Percentiles rank a stretch among this genome's conserved stretches.
Evolutionary conservation across 2,113 vertebrate genomes (phyloP).

Genomic region (Poeciliopsis prolifica): DNA sequence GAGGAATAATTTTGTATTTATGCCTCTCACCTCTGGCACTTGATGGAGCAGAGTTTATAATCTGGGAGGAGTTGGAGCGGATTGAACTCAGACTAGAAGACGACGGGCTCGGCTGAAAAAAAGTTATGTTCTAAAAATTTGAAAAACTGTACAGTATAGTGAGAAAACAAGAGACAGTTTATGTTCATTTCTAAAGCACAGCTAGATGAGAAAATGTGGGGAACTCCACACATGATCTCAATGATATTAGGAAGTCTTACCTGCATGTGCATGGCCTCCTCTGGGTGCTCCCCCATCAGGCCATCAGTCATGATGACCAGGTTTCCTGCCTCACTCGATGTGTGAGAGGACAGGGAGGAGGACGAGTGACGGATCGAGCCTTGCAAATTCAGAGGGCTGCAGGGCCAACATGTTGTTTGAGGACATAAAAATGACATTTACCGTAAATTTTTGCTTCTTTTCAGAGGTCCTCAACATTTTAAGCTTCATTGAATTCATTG

Average conservation of each 20-base stretch:
- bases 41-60: slow-evolving; percentile 92
- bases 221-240: neutral
- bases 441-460: neutral
- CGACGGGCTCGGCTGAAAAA: slow-evolving; percentile 90
- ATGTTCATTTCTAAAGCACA: neutral
- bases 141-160: neutral
- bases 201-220: neutral
- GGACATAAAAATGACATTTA: neutral
- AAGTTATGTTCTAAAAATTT: slow-evolving; percentile 37
- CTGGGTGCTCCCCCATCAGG: slow-evolving; percentile 86
- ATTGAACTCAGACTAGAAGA: slow-evolving; percentile 96
- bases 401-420: slow-evolving; percentile 25
- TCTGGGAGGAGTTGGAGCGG: slow-evolving; percentile 92
- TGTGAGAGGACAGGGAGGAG: slow-evolving; percentile 94
- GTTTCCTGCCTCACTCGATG: slow-evolving; percentile 93
- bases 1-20: neutral
- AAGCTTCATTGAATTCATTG: neutral
- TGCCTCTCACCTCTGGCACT: slow-evolving; percentile 91
- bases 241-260: slow-evolving; percentile 55
- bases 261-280: slow-evolving; percentile 93
- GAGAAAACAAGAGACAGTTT: neutral
- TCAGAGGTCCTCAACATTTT: too few species aligned
- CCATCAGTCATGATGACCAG: slow-evolving; percentile 89
- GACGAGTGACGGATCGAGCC: slow-evolving; percentile 93
- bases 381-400: slow-evolving; percentile 91